Evolutionary conservation across 1,140 invertebrate species (phyloP), one percentile per base, ranked within the genome.

Genomic region (Limonius californicus): DNA sequence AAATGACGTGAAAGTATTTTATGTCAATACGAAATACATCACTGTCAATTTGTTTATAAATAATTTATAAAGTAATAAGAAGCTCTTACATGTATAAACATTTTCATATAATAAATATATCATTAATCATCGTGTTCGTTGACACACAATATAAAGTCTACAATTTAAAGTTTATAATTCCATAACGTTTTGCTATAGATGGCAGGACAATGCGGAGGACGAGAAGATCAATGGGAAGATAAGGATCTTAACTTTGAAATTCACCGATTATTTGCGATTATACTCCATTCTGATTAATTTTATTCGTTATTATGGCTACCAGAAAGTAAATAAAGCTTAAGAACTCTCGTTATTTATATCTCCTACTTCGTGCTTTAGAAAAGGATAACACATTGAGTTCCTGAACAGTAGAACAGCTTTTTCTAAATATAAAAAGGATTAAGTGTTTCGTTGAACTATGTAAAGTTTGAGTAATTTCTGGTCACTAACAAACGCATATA

Each of bases 71-170:
- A 50, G 9, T 19, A 50, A 50, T 50, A 50, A 50, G 45, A 50
- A 50, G 16, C 45, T 12, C 23, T 39, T 6, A 39, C 35, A 18
- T 18, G 16, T 18, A 50, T 50, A 50, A 50, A 50, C 14, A 50
- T 50, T 18, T 50, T 50, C 16, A 50, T 50, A 50, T 50, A 50
- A 50, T 50, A 50, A 50, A 50, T 50, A 50, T 50, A 50, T 50
- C 45, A 21, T 50, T 50, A 50, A 50, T 50, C 45, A 50, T 19
- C n/a, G n/a, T 8, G 20, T 21, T 12, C 11, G 16, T 50, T 50
- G 45, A 50, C 20, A 50, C 20, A 50, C 16, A 50, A 50, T 50
- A 50, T 50, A 50, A 50, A 12, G 15, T 11, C 16, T 50, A 50
- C 16, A 50, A 50, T 50, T 39, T 39, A 14, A 45, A 50, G 45